A percentile compares a stretch with the other conserved stretches of the same genome.
phyloP scores from a whole-genome alignment of 2,113 vertebrate species.

The Dascyllus trimaculatus region DNA sequence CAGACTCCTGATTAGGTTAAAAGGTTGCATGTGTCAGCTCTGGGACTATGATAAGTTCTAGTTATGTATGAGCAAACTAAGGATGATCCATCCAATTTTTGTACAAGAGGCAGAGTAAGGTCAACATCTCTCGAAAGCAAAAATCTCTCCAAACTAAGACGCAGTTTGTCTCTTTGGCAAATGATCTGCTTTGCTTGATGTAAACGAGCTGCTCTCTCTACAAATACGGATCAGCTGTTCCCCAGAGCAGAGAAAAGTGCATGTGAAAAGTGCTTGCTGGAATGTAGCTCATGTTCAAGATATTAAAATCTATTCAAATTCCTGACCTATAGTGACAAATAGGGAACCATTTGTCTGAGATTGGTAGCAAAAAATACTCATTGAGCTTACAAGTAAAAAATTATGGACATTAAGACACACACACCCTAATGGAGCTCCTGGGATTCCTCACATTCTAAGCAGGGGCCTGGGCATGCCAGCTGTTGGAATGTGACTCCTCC shows the following conservation, averaged over 20 bases:
- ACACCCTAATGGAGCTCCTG: slow-evolving; percentile 44
- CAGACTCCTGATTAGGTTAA: slow-evolving; percentile 4
- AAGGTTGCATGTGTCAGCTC: not conserved
- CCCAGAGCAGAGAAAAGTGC: not conserved
- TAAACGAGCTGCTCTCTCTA: not conserved
- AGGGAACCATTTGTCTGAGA: not conserved
- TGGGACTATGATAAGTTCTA: not conserved
- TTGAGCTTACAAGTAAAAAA: slow-evolving; percentile 30
- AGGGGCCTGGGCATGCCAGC: slow-evolving; percentile 81
- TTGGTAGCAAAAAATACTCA: slow-evolving; percentile 7
- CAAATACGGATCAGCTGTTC: slow-evolving; percentile 26
- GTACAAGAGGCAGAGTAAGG: not conserved
- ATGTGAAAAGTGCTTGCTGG: not conserved
- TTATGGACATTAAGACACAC: slow-evolving; percentile 22
- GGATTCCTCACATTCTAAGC: slow-evolving; percentile 79
- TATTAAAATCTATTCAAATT: slow-evolving; percentile 50
- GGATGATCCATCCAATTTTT: not conserved
- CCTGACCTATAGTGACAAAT: not conserved
- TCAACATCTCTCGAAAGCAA: not conserved
- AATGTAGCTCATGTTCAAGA: not conserved
- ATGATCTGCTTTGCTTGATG: not conserved
- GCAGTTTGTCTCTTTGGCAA: not conserved
- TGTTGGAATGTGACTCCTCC: slow-evolving; percentile 76
- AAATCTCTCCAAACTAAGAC: not conserved
- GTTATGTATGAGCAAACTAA: slow-evolving; percentile 2